phyloP scores from a whole-genome alignment of 2,797 vertebrate species.

The Lerista edwardsae region DNA sequence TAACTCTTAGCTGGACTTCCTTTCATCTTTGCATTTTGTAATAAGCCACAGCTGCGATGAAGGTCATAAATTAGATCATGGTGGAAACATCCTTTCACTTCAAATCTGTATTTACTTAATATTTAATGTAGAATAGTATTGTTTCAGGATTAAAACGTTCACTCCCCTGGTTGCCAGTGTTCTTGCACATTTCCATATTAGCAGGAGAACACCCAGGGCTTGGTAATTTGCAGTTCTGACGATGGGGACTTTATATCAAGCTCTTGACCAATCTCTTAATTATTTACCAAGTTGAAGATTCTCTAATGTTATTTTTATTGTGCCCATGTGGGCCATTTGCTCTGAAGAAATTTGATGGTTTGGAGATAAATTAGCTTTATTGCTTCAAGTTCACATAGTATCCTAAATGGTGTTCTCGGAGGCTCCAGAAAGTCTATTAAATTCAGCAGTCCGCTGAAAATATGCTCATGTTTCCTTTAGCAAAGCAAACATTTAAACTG shows the following conservation, averaged over 20 bases:
- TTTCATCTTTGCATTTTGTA: fast-evolving
- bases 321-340: slow-evolving; percentile 69
- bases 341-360: slow-evolving; percentile 73
- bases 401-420: slow-evolving; percentile 40
- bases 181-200: slow-evolving; percentile 46
- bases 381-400: slow-evolving; percentile 55
- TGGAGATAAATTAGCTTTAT: slow-evolving; percentile 74
- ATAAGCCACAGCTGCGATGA: neutral
- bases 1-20: slow-evolving; percentile 21
- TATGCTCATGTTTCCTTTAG: neutral
- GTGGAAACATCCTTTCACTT: slow-evolving; percentile 35
- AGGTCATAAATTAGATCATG: slow-evolving; percentile 45
- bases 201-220: slow-evolving; percentile 32
- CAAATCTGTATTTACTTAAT: slow-evolving; percentile 48
- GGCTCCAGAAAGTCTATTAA: slow-evolving; percentile 56
- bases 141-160: slow-evolving; percentile 29
- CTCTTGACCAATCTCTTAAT: slow-evolving; percentile 72
- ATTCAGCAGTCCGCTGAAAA: slow-evolving; percentile 38
- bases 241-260: slow-evolving; percentile 63
- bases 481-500: neutral
- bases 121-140: slow-evolving; percentile 52
- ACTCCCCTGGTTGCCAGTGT: slow-evolving; percentile 33
- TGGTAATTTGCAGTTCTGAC: slow-evolving; percentile 64
- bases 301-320: slow-evolving; percentile 69
- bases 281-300: slow-evolving; percentile 73